Percentiles rank a stretch among this genome's conserved stretches.
These are phyloP conservation scores for Aurelia aurita DNA, from an alignment of 30 jellyfish, hydroid and myxozoan genomes.

Conservation along the genomic window DNA sequence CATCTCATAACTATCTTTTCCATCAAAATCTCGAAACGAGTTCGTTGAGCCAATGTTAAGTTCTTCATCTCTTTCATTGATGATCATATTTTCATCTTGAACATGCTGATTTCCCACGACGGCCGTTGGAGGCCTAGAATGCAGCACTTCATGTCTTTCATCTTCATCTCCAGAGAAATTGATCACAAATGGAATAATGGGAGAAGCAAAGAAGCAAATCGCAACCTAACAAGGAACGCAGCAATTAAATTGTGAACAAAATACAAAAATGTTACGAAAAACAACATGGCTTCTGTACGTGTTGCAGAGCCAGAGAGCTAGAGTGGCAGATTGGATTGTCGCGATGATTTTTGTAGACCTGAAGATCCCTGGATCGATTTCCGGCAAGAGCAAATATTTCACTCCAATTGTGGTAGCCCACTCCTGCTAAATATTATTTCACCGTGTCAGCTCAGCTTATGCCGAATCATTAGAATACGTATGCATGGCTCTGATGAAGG, in stretches of 20 bases:
- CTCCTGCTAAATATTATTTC: too few relatives aligned
- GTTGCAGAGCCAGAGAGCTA: too few relatives aligned
- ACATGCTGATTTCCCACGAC: not conserved
- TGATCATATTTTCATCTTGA: conserved; percentile 4
- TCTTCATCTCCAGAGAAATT: conserved; percentile 69
- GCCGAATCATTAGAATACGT: too few relatives aligned
- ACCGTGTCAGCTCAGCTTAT: too few relatives aligned
- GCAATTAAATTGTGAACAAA: not conserved
- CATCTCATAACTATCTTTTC: conserved; percentile 38
- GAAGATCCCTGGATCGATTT: too few relatives aligned
- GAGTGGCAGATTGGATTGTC: too few relatives aligned
- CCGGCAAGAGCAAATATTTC: too few relatives aligned
- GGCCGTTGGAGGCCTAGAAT: conserved; percentile 10
- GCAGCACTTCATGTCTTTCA: not conserved
- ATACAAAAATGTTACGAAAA: too few relatives aligned
- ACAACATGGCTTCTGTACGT: too few relatives aligned
- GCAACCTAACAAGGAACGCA: conserved; percentile 41
- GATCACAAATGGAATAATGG: conserved; percentile 47
- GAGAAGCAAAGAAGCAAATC: conserved; percentile 62
- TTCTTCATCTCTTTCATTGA: conserved; percentile 26
- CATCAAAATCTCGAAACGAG: conserved; percentile 52
- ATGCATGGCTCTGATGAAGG: too few relatives aligned
- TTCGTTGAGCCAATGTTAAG: conserved; percentile 56
- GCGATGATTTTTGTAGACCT: too few relatives aligned
- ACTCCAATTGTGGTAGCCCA: too few relatives aligned